Evolutionary conservation across 64 coral and sea anemone species (phyloP).

Genomic region (Cladopsammia gracilis): DNA sequence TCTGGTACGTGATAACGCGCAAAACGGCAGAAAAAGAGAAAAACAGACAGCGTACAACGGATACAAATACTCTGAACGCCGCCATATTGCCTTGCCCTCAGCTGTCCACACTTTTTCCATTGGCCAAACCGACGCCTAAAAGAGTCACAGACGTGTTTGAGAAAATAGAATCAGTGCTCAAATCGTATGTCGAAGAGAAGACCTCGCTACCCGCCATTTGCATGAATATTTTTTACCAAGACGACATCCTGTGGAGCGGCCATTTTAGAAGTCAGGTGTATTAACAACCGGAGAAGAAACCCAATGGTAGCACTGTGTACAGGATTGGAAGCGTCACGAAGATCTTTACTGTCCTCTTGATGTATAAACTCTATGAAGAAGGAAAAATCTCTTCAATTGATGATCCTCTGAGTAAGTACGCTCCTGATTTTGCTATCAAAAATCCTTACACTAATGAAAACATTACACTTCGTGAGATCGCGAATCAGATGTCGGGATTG

Average conservation of each 20-base stretch:
- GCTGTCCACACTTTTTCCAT: slow-evolving; percentile 22
- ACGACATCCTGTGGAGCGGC: not conserved
- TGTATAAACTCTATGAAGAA: slow-evolving; percentile 71
- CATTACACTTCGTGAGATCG: slow-evolving; percentile 67
- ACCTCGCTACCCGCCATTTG: not conserved
- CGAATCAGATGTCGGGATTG: slow-evolving; percentile 65
- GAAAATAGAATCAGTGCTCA: not conserved
- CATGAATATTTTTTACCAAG: not conserved
- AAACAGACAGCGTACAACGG: not conserved
- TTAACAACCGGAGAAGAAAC: not conserved
- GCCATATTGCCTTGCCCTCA: slow-evolving; percentile 21
- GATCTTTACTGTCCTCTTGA: slow-evolving; percentile 55
- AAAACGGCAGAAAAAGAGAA: not conserved
- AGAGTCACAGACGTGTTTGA: slow-evolving; percentile 21
- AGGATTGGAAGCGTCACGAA: slow-evolving; percentile 75
- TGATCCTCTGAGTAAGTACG: slow-evolving; percentile 74
- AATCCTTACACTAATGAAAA: slow-evolving; percentile 62
- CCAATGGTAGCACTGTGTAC: slow-evolving; percentile 41
- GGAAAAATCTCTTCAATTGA: slow-evolving; percentile 65
- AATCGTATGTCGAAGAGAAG: not conserved
- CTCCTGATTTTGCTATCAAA: slow-evolving; percentile 55
- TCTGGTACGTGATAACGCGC: slow-evolving; percentile 9
- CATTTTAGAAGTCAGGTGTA: not conserved
- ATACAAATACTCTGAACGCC: not conserved
- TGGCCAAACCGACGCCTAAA: slow-evolving; percentile 44